These are phyloP conservation scores for Apis florea DNA, from an alignment of 1,140 invertebrate species.

Conservation along the genomic window DNA sequence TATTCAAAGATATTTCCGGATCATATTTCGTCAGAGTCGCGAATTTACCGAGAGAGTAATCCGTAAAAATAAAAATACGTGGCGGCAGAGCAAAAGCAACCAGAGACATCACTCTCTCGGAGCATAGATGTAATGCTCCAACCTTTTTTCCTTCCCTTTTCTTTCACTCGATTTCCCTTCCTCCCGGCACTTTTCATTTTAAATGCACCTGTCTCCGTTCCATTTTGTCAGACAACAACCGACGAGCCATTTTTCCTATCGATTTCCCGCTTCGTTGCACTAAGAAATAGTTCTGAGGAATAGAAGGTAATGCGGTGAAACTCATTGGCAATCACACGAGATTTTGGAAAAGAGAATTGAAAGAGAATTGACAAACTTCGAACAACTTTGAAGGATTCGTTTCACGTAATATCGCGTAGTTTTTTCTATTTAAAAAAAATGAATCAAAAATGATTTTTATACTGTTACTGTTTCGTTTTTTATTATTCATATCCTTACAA, in stretches of 20 bases:
- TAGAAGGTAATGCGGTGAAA: not conserved
- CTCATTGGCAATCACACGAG: not conserved
- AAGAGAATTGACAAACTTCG: not conserved
- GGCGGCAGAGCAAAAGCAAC: not conserved
- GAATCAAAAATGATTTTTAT: too few relatives aligned
- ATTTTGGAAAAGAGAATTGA: not conserved
- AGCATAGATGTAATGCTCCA: not conserved
- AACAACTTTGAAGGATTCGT: not conserved
- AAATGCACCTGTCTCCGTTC: conserved; percentile 36
- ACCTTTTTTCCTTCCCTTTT: not conserved
- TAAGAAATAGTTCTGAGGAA: not conserved
- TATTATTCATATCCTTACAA: too few relatives aligned
- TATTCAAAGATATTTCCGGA: not conserved
- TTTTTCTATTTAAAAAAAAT: too few relatives aligned
- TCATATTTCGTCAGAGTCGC: not conserved
- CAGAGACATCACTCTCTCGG: conserved; percentile 14
- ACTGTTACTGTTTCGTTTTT: too few relatives aligned
- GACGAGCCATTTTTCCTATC: conserved; percentile 14
- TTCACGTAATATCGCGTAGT: too few relatives aligned
- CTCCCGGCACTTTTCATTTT: conserved; percentile 19
- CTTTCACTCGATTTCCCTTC: conserved; percentile 38
- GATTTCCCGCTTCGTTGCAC: conserved; percentile 18
- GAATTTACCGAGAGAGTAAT: conserved; percentile 13
- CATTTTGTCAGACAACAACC: conserved; percentile 23
- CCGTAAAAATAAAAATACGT: conserved; percentile 12